These are phyloP conservation scores for Mormyrus lacerda DNA, from an alignment of 2,113 vertebrate genomes.

Conservation along the genomic window DNA sequence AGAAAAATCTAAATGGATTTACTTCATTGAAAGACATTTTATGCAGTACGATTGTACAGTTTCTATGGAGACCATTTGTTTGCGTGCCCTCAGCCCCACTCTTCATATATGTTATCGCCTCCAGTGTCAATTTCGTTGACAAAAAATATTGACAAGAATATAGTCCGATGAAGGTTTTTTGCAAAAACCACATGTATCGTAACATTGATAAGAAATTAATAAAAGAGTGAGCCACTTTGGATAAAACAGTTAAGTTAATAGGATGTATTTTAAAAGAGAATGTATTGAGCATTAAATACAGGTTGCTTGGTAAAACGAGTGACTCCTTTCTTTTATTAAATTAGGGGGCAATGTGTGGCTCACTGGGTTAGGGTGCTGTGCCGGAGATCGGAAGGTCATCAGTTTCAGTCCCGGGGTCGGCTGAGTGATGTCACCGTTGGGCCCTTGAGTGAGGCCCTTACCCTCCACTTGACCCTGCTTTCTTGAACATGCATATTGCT, in stretches of 20 bases:
- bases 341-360: not conserved
- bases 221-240: not conserved
- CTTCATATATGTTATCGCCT: no score
- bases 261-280: not conserved
- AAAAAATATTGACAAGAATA: no score
- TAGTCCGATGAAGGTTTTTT: no score
- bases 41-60: no score
- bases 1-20: no score
- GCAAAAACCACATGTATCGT: not conserved
- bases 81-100: no score
- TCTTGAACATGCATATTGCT: not conserved
- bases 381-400: not conserved
- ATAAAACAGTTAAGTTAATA: not conserved
- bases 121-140: no score
- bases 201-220: not conserved
- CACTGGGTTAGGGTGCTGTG: not conserved
- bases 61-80: no score
- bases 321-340: not conserved
- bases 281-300: not conserved
- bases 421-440: not conserved
- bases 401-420: not conserved
- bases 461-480: not conserved
- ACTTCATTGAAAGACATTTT: no score
- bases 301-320: not conserved
- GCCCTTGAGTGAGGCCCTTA: not conserved